Base-by-base conservation (phyloP, 2,888 invertebrate species). In the Callyntrura sp. region DNA sequence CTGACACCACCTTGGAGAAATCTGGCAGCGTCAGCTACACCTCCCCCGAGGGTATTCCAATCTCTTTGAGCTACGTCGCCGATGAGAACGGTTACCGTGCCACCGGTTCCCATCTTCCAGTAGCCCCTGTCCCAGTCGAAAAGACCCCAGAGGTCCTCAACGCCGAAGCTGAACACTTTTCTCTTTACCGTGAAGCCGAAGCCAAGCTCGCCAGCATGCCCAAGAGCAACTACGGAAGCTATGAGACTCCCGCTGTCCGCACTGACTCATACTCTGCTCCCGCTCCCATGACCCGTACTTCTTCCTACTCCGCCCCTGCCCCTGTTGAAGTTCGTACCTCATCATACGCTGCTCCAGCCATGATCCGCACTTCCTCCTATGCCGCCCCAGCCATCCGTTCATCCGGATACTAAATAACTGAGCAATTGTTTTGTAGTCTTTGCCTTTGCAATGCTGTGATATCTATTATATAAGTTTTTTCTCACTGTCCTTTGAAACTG, bases 31-130 rank as follows among this genome's bases (percentile, higher is more conserved):
- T 60, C 62, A 76, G 76, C 60, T 85, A 62, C 76, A 85, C 76
- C 45, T 43, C 73, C 76, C 85, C 85, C 11, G 85, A 85, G 62
- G 85, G 85, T 14, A 3, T 28, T 0, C 76, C 62, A 0, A 85
- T 85, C 76, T 25, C 43, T 12, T 14, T 76, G 23, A 45, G 2
- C 62, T 85, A 48, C 17, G 28, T 62, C n/a, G 76, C 76, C 48
- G 85, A 85, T 17, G 68, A 70, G 76, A 60, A 60, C n/a, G 85
- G 85, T 28, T 85, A 62, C 62, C 43, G 62, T 8, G 85, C 85
- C 25, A 25, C 60, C 14, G 76, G 73, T 23, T 43, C 76, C 62
- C 76, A 78, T 60, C 12, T 73, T 4, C 70, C 70, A 14, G 28
- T 65, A 28, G 65, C 65, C 43, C 70, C 70, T 17, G 3, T 0